phyloP scores from a whole-genome alignment of 2,797 vertebrate genomes.

The Anabacerthia variegaticeps region DNA sequence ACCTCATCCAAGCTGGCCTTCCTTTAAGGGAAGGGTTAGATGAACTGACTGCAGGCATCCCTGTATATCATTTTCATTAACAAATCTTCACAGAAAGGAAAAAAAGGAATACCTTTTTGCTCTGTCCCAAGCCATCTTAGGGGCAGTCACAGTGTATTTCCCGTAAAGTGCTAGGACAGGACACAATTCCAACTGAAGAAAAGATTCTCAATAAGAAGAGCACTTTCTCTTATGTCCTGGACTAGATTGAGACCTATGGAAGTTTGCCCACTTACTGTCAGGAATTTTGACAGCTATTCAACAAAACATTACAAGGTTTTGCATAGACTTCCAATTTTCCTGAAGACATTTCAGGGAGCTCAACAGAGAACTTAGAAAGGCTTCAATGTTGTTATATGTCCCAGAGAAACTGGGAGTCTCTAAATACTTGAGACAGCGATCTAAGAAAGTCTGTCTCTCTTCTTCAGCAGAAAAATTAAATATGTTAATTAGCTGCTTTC shows the following conservation, averaged over 20 bases:
- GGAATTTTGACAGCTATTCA: neutral
- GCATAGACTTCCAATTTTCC: neutral
- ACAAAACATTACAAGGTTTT: neutral
- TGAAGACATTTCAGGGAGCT: neutral
- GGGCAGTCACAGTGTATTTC: neutral
- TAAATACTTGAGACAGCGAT: neutral
- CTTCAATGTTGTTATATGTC: neutral
- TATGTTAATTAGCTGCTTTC: neutral
- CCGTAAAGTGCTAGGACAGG: neutral
- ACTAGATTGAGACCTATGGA: neutral
- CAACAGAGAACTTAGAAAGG: neutral
- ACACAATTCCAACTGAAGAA: neutral
- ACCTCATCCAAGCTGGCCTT: neutral
- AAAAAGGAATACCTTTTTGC: neutral
- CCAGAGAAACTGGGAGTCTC: neutral
- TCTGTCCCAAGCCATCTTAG: neutral
- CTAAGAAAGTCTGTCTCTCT: neutral
- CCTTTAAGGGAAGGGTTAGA: neutral
- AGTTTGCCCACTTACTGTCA: neutral
- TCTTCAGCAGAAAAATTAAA: neutral
- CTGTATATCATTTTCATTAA: neutral
- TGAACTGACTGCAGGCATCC: neutral
- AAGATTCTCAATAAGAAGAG: neutral
- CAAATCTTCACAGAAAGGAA: neutral
- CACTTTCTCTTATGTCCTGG: neutral